Evolutionary conservation across 1,140 invertebrate genomes (phyloP).

Genomic region (Coptotermes formosanus): DNA sequence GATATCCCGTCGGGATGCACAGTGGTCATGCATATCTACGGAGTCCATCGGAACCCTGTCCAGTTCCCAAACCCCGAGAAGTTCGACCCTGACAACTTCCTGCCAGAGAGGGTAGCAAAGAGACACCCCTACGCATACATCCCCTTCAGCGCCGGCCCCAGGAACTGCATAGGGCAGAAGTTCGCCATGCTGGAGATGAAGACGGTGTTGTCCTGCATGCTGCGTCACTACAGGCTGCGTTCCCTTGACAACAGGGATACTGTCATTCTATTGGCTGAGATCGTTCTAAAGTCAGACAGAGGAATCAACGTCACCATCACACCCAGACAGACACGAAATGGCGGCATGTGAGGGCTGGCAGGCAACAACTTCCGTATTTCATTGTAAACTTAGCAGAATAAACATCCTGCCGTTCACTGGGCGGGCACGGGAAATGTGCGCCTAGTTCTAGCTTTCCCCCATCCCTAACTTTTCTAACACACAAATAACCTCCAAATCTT

Average conservation of each 20-base stretch:
- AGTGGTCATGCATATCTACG: constrained; percentile 43
- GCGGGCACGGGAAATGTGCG: too few relatives aligned
- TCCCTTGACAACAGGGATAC: constrained; percentile 39
- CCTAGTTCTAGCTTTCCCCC: too few relatives aligned
- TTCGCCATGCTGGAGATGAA: constrained; percentile 48
- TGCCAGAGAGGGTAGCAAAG: constrained; percentile 51
- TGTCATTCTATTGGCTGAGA: constrained; percentile 41
- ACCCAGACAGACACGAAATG: too few relatives aligned
- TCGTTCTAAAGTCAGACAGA: constrained; percentile 42
- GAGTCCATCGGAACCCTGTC: constrained; percentile 65
- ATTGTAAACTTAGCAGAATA: too few relatives aligned
- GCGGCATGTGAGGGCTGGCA: too few relatives aligned
- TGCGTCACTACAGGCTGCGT: constrained; percentile 51
- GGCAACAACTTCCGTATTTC: too few relatives aligned
- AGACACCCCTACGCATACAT: constrained; percentile 60
- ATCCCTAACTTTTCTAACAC: too few relatives aligned
- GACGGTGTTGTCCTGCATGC: constrained; percentile 45
- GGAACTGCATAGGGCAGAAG: constrained; percentile 65
- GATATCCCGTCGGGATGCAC: background rate
- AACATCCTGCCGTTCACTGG: too few relatives aligned
- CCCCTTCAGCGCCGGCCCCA: constrained; percentile 70
- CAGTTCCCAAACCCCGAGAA: constrained; percentile 69
- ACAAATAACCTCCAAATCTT: too few relatives aligned
- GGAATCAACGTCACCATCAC: constrained; percentile 29
- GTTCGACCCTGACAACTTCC: constrained; percentile 73